Evolutionary conservation across 1,140 invertebrate species (phyloP).

Genomic region (Galleria mellonella): DNA sequence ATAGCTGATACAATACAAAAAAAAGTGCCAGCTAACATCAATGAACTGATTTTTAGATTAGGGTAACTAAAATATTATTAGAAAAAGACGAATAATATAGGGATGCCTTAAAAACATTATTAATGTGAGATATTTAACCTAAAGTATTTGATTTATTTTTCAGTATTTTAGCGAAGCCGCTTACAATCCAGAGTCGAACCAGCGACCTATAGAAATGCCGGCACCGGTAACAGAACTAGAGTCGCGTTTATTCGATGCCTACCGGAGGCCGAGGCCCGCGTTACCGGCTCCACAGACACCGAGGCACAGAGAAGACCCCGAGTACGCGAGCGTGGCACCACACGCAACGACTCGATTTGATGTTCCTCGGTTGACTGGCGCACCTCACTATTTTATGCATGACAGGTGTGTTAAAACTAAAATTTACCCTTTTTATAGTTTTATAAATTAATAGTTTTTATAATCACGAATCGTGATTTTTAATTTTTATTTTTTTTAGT

Average conservation of each 20-base stretch:
- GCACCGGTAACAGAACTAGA: slow-evolving; percentile 56
- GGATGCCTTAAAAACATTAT: too few relatives aligned
- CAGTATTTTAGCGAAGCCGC: slow-evolving; percentile 92
- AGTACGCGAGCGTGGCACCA: slow-evolving; percentile 61
- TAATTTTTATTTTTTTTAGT: neutral
- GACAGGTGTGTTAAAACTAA: slow-evolving; percentile 39
- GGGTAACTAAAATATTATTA: too few relatives aligned
- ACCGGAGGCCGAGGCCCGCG: slow-evolving; percentile 46
- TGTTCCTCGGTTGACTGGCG: slow-evolving; percentile 22
- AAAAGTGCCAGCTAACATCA: too few relatives aligned
- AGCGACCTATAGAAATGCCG: slow-evolving; percentile 70
- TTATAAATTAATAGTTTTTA: too few relatives aligned
- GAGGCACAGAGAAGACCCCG: slow-evolving; percentile 48
- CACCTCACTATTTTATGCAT: slow-evolving; percentile 57
- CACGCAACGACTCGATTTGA: slow-evolving; percentile 45
- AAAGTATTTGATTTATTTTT: slow-evolving; percentile 17
- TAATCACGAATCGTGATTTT: too few relatives aligned
- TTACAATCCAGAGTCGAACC: slow-evolving; percentile 89
- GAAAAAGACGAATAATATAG: too few relatives aligned
- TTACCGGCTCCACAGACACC: slow-evolving; percentile 54
- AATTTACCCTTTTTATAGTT: too few relatives aligned
- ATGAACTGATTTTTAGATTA: too few relatives aligned
- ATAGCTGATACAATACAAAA: too few relatives aligned
- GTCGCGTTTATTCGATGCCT: slow-evolving; percentile 59
- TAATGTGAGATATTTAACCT: too few relatives aligned